Evolutionary conservation across 2,113 vertebrate species (phyloP).

Genomic region (Taurulus bubalis): DNA sequence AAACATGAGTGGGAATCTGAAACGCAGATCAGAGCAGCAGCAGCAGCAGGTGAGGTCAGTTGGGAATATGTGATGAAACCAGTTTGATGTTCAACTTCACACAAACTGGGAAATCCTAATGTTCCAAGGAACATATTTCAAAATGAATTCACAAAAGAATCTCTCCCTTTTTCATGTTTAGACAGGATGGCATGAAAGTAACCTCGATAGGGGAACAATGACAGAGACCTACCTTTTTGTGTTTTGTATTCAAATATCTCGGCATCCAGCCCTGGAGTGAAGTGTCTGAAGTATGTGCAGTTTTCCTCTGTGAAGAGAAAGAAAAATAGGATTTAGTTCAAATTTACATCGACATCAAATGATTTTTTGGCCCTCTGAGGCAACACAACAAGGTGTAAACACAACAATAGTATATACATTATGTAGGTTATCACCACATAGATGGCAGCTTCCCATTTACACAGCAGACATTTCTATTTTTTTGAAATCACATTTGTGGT

Average conservation of each 20-base stretch:
- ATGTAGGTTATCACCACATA: neutral
- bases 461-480: neutral
- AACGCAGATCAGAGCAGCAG: constrained; percentile 1
- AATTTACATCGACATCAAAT: neutral
- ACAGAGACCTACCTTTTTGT: constrained; percentile 89
- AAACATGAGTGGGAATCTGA: constrained; percentile 31
- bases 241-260: constrained; percentile 94
- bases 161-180: neutral
- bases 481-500: neutral
- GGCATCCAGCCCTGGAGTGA: constrained; percentile 89
- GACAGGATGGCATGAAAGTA: neutral
- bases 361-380: neutral
- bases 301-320: constrained; percentile 86
- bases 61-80: constrained; percentile 7
- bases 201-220: neutral
- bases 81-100: constrained; percentile 32
- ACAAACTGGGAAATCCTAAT: constrained; percentile 14
- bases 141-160: constrained; percentile 10
- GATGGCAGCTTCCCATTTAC: no score
- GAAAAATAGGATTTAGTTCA: constrained; percentile 24
- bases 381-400: neutral
- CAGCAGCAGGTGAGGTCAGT: constrained; percentile 19
- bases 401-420: neutral
- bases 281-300: constrained; percentile 96
- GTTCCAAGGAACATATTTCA: constrained; percentile 3